Evolutionary conservation across 1,140 invertebrate species (phyloP).

Genomic region (Zaprionus camerounensis): DNA sequence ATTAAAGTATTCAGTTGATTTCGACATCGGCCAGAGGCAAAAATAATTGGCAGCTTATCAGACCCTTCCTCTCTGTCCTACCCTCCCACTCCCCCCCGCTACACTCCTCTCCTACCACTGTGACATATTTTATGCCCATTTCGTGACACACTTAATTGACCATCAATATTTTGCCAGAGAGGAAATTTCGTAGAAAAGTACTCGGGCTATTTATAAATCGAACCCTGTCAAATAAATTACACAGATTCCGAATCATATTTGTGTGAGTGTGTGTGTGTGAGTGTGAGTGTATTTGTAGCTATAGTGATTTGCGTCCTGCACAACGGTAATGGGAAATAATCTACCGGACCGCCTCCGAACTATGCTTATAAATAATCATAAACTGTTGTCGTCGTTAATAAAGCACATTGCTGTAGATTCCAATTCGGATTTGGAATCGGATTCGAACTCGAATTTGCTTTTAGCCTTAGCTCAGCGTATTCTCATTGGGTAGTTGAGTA

Average conservation of each 20-base stretch:
- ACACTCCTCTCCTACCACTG: background rate
- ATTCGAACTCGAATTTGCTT: background rate
- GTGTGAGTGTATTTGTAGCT: background rate
- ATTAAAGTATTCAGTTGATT: conserved; percentile 27
- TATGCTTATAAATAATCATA: conserved; percentile 59
- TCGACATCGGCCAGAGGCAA: background rate
- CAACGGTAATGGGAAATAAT: conserved; percentile 20
- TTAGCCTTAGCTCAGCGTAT: conserved; percentile 27
- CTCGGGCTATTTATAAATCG: conserved; percentile 19
- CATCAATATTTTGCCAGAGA: conserved; percentile 25
- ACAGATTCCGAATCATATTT: conserved; percentile 31
- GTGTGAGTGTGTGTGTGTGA: background rate
- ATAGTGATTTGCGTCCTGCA: conserved; percentile 50
- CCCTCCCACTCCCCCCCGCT: background rate
- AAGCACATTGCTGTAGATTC: conserved; percentile 34
- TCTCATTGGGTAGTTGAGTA: conserved; percentile 52
- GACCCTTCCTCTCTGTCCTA: background rate
- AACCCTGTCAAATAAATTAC: background rate
- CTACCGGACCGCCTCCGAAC: conserved; percentile 32
- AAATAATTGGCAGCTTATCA: conserved; percentile 50
- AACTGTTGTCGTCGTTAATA: conserved; percentile 66
- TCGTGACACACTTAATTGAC: conserved; percentile 19
- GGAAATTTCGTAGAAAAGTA: conserved; percentile 1
- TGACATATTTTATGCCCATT: conserved; percentile 16
- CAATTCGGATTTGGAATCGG: background rate